Evolutionary conservation across 37 sponge, comb jelly and placozoan species (phyloP).

Genomic region (Petrosia ficiformis): DNA sequence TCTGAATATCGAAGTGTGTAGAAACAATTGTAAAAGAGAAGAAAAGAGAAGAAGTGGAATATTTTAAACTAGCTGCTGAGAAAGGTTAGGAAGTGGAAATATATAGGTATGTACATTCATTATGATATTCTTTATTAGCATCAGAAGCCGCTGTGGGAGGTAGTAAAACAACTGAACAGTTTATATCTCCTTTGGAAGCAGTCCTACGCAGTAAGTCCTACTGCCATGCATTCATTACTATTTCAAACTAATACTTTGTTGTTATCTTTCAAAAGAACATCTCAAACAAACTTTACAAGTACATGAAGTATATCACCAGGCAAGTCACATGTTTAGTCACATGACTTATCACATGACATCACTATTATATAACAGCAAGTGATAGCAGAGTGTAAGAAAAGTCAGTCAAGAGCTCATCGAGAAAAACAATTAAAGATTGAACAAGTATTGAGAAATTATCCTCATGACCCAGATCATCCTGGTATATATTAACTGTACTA

Average conservation of each 20-base stretch:
- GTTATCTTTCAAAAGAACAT: slow-evolving; percentile 26
- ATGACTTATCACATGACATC: no score
- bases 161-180: neutral
- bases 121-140: neutral
- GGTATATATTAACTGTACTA: slow-evolving; percentile 15
- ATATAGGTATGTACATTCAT: neutral
- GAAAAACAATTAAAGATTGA: slow-evolving; percentile 28
- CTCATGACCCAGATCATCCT: slow-evolving; percentile 62
- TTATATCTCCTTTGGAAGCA: slow-evolving; percentile 46
- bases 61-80: slow-evolving; percentile 22
- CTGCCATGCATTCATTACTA: neutral
- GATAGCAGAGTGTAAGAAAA: slow-evolving; percentile 35
- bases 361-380: slow-evolving; percentile 23
- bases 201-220: slow-evolving; percentile 48
- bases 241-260: neutral
- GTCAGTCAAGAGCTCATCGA: slow-evolving; percentile 18
- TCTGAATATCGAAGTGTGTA: no score
- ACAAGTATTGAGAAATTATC: slow-evolving; percentile 27
- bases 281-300: slow-evolving; percentile 41
- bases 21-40: slow-evolving; percentile 3
- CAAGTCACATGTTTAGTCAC: no score
- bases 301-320: slow-evolving; percentile 62
- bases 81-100: slow-evolving; percentile 12
- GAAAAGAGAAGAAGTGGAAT: slow-evolving; percentile 33
- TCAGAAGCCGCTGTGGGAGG: neutral